phyloP scores from a whole-genome alignment of 2,888 invertebrate species.

The Eilema depressum region DNA sequence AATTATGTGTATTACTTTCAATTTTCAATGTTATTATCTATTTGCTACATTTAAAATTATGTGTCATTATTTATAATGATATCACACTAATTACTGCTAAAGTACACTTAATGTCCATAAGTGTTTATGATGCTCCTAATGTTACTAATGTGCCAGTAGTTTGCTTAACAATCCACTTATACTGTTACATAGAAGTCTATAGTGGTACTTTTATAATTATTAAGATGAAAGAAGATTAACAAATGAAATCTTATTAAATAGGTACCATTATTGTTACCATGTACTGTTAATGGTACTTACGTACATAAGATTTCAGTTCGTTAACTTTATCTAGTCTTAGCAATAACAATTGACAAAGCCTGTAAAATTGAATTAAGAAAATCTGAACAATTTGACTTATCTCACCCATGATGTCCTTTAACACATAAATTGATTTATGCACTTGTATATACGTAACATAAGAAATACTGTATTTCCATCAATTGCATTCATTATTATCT shows the following conservation, averaged over 20 bases:
- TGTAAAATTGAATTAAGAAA: neutral
- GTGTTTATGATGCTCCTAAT: neutral
- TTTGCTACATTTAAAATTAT: neutral
- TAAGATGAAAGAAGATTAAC: neutral
- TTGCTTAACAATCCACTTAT: neutral
- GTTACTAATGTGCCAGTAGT: neutral
- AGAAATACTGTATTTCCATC: neutral
- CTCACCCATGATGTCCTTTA: neutral
- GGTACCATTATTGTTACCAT: too few relatives aligned
- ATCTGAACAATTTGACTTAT: neutral
- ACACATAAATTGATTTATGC: neutral
- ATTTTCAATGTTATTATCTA: neutral
- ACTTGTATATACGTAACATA: neutral
- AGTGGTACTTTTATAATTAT: neutral
- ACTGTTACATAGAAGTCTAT: neutral
- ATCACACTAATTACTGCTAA: conserved; percentile 19
- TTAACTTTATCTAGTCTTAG: neutral
- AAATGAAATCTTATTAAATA: neutral
- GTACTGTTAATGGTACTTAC: neutral
- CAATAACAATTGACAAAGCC: neutral
- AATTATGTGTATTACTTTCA: neutral
- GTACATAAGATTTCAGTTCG: neutral
- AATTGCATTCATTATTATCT: neutral
- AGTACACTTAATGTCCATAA: neutral
- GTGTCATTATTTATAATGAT: conserved; percentile 20